Evolutionary conservation across 2,113 vertebrate genomes (phyloP).

Genomic region (Lasiurus borealis): DNA sequence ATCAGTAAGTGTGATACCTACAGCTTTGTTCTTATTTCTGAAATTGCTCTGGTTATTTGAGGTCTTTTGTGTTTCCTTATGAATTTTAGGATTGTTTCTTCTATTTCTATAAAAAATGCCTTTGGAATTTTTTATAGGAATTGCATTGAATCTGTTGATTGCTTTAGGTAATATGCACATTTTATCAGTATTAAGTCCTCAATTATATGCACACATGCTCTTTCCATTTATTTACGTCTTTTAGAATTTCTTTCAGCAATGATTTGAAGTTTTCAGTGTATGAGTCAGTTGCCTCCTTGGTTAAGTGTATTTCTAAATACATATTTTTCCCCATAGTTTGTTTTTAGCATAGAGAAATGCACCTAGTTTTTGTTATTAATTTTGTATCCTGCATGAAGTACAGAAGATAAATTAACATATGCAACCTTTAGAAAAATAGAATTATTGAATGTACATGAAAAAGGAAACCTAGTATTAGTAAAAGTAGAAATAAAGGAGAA

Average conservation of each 20-base stretch:
- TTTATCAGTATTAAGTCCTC: background rate
- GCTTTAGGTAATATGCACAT: background rate
- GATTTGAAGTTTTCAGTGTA: background rate
- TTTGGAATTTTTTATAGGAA: background rate
- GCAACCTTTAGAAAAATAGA: background rate
- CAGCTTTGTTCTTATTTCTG: background rate
- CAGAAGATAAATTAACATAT: background rate
- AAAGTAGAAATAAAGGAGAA: background rate
- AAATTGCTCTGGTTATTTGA: background rate
- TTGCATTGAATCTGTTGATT: background rate
- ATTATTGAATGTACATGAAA: constrained; percentile 13
- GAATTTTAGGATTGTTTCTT: background rate
- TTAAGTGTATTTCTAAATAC: background rate
- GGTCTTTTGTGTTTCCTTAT: background rate
- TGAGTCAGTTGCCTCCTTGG: background rate
- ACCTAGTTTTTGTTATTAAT: background rate
- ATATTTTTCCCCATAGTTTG: background rate
- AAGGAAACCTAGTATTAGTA: background rate
- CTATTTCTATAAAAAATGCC: background rate
- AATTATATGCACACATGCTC: background rate
- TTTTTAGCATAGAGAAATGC: background rate
- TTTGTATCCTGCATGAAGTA: background rate
- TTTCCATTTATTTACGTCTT: background rate
- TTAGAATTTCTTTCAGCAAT: background rate
- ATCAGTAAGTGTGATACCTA: background rate